A percentile compares a stretch with the other conserved stretches of the same genome.
These are phyloP conservation scores for Ceratitis capitata DNA, from an alignment of 1,140 invertebrate species.

Conservation along the genomic window DNA sequence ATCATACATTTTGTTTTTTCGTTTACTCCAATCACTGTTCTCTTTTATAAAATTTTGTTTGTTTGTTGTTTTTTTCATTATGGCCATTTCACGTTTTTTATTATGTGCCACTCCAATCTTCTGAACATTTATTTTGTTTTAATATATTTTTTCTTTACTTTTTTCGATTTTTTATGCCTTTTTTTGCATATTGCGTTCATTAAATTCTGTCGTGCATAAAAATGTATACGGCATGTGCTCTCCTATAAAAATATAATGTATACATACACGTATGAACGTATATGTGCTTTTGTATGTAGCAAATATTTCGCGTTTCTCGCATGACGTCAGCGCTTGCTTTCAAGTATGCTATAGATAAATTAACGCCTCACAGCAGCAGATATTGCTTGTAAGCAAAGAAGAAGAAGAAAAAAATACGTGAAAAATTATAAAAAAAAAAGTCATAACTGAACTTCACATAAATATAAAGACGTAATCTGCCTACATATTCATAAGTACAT, in stretches of 20 bases:
- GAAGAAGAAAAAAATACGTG: background rate
- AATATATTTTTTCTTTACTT: background rate
- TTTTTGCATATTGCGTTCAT: background rate
- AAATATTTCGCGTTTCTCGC: background rate
- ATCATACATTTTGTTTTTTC: background rate
- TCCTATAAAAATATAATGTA: background rate
- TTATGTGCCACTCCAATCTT: background rate
- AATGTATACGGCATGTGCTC: background rate
- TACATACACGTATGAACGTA: background rate
- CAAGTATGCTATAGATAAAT: background rate
- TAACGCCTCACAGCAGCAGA: background rate
- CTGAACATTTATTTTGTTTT: conserved; percentile 14
- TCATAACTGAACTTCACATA: background rate
- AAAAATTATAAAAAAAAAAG: background rate
- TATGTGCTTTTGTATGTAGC: background rate
- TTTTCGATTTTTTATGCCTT: background rate
- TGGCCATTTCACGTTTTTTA: background rate
- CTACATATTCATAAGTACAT: background rate
- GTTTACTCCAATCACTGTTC: background rate
- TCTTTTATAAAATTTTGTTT: background rate
- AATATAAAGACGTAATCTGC: background rate
- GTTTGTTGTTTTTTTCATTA: background rate
- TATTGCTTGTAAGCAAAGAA: background rate
- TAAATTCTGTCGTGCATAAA: background rate
- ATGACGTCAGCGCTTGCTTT: background rate